Conservation (phyloP, 2,888 invertebrate genomes). For the Tolmerus cingulatus region DNA sequence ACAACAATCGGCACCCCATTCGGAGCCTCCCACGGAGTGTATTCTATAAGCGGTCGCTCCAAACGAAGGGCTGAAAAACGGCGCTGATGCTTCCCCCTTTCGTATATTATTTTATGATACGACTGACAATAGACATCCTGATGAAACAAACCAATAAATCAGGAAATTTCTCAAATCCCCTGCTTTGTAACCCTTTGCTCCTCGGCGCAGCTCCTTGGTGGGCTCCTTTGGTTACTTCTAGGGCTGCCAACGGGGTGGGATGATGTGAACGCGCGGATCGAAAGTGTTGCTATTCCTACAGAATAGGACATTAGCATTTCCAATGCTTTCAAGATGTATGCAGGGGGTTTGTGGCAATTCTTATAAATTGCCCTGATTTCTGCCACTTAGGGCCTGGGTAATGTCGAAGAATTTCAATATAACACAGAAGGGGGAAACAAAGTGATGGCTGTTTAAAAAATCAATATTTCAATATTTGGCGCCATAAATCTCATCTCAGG, state of each 20-base stretch:
- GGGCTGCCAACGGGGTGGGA: neutral
- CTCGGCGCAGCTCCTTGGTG: neutral
- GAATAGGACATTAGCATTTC: neutral
- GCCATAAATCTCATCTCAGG: neutral
- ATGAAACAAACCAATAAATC: conserved; percentile 44
- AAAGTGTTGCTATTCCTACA: neutral
- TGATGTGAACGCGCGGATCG: neutral
- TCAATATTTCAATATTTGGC: neutral
- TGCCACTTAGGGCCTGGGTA: neutral
- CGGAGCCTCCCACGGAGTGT: conserved; percentile 13
- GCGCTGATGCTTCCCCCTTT: neutral
- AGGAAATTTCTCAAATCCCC: conserved; percentile 29
- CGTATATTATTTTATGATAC: conserved; percentile 42
- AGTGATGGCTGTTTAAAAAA: neutral
- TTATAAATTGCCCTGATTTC: neutral
- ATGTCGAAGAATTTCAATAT: neutral
- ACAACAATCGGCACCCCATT: conserved; percentile 14
- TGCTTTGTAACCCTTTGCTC: neutral
- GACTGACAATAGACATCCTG: conserved; percentile 42
- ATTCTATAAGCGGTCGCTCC: neutral
- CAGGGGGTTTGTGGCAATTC: neutral
- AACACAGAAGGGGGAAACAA: neutral
- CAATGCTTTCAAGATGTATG: neutral
- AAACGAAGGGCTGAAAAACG: neutral
- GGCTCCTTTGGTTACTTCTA: neutral